Base-by-base conservation (phyloP, 2,113 vertebrate species). In the Haemorhous mexicanus region DNA sequence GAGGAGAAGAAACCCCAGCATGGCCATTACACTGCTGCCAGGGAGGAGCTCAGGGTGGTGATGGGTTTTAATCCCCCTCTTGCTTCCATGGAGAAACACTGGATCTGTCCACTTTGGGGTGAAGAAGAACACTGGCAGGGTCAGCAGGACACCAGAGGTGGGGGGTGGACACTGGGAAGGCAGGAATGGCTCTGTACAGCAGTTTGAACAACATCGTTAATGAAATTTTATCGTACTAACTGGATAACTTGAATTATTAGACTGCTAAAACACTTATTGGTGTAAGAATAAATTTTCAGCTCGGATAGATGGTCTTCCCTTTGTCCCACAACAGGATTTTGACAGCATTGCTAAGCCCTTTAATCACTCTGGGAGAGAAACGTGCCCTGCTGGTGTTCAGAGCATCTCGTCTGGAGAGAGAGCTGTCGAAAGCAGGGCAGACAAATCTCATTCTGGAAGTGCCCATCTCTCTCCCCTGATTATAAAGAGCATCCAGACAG, bases 271-370 rank as follows among this genome's bases (percentile, higher is more conserved):
- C 30, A 82, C 4, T 26, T 75, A 33, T 0, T 86, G 27, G 13
- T 43, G 26, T 75, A 91, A 63, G 52, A 75, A 72, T 50, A 63
- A 39, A 6, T 27, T 69, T 50, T 90, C 28, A 69, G 28, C 17
- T 50, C 0, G 1, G 39, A 6, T 19, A 9, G 46, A 55, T 37
- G 22, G 33, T 50, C 47, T 68, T 74, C 9, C n/a, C 16, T 84
- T 79, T 91, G 74, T 74, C 58, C 90, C 27, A 7, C 21, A 73
- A 37, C 17, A 87, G 41, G 32, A 49, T 76, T 95, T 72, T 93
- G 66, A 58, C 66, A 56, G 37, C 47, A 27, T 56, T 66, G 7
- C 53, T 75, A 68, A 67, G 16, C 37, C 11, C 12, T 76, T 84
- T 85, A 53, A 33, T 64, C 62, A 33, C 20, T 47, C 10, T 1